These are phyloP conservation scores for Megalops atlanticus DNA, from an alignment of 2,113 vertebrate species.

Conservation along the genomic window DNA sequence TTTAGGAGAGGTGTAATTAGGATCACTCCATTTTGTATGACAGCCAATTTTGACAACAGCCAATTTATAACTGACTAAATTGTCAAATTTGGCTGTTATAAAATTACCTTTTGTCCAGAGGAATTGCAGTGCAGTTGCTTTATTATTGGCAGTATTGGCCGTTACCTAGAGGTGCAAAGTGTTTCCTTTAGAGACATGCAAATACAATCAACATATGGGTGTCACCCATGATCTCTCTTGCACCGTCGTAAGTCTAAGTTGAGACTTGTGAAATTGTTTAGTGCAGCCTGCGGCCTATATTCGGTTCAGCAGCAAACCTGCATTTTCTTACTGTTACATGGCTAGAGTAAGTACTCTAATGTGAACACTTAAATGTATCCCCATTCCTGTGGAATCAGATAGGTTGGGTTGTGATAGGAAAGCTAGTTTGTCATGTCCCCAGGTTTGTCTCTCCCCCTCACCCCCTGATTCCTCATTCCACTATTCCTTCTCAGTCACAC, in stretches of 20 bases:
- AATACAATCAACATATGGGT: too few species aligned
- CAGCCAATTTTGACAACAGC: too few species aligned
- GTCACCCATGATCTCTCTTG: neutral
- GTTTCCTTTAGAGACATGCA: neutral
- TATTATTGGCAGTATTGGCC: neutral
- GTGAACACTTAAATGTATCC: constrained; percentile 1
- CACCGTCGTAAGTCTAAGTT: neutral
- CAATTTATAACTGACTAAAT: too few species aligned
- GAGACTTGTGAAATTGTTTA: neutral
- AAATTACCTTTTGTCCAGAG: too few species aligned
- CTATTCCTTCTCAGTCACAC: neutral
- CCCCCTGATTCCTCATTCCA: constrained; percentile 12
- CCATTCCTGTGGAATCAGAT: constrained; percentile 1
- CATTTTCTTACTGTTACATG: neutral
- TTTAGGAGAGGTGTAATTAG: too few species aligned
- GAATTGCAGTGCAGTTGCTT: too few species aligned
- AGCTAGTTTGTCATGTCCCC: neutral
- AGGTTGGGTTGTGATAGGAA: neutral
- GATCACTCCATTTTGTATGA: too few species aligned
- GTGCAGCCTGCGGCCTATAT: neutral
- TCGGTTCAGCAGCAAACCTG: neutral
- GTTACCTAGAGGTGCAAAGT: neutral
- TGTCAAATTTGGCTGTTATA: too few species aligned
- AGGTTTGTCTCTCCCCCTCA: neutral
- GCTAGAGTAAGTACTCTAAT: neutral